A percentile compares a stretch with the other conserved stretches of the same genome.
These are phyloP conservation scores for Ceratina australensis DNA, from an alignment of 1,140 invertebrate genomes.

Conservation along the genomic window DNA sequence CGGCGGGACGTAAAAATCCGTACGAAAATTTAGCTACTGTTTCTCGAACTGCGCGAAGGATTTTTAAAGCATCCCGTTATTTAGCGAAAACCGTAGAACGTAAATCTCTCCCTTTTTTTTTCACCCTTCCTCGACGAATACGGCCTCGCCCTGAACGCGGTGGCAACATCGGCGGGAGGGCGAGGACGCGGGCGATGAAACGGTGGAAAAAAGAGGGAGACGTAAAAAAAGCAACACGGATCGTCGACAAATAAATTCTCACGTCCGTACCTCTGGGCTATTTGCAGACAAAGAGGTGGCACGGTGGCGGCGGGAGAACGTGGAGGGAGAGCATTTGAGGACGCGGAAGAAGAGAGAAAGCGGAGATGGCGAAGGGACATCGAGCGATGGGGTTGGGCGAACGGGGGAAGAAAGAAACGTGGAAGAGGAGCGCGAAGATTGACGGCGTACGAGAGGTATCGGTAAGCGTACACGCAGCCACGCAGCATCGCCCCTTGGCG, in stretches of 20 bases:
- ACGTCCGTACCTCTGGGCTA: constrained; percentile 54
- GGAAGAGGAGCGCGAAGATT: constrained; percentile 23
- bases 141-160: neutral
- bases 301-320: constrained; percentile 59
- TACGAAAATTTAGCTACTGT: too few species aligned
- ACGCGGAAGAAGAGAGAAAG: constrained; percentile 38
- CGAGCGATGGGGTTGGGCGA: neutral
- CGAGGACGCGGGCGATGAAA: neutral
- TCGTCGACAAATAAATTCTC: constrained; percentile 59
- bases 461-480: neutral
- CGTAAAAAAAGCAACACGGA: constrained; percentile 24
- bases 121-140: too few species aligned
- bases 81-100: neutral
- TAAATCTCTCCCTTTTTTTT: constrained; percentile 7
- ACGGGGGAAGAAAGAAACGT: neutral
- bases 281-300: constrained; percentile 70
- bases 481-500: neutral
- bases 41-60: too few species aligned
- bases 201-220: neutral
- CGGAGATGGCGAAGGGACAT: neutral
- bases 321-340: constrained; percentile 58
- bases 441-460: constrained; percentile 32
- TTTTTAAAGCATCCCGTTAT: neutral
- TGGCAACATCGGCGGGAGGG: neutral
- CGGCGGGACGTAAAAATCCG: too few species aligned